Percentiles rank a stretch among this genome's conserved stretches.
These are phyloP conservation scores for Ictidomys tridecemlineatus DNA, from an alignment of 2,113 vertebrate species.

Conservation along the genomic window DNA sequence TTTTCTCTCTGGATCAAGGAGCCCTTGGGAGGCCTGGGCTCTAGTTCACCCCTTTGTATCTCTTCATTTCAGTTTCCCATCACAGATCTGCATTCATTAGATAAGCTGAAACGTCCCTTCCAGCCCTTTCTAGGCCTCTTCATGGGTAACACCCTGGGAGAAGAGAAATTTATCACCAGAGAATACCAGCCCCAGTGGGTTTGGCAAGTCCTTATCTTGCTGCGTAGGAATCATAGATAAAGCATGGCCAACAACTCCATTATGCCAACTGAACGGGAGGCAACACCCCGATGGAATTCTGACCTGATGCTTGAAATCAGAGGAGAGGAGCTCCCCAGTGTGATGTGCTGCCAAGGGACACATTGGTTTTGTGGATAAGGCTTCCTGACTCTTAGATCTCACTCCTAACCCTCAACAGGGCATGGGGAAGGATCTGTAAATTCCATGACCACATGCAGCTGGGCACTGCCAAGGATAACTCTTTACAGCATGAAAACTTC, in stretches of 20 bases:
- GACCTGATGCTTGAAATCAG: slow-evolving; percentile 9
- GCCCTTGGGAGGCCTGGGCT: not conserved
- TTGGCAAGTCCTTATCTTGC: slow-evolving; percentile 73
- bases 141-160: slow-evolving; percentile 57
- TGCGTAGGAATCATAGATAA: slow-evolving; percentile 54
- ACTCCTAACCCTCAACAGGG: not conserved
- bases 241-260: slow-evolving; percentile 55
- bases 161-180: slow-evolving; percentile 69
- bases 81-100: not conserved
- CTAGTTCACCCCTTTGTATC: not conserved
- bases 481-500: not conserved
- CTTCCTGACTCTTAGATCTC: slow-evolving; percentile 68
- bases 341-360: slow-evolving; percentile 78
- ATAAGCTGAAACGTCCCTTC: slow-evolving; percentile 29
- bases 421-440: not conserved
- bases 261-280: slow-evolving; percentile 57
- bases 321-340: slow-evolving; percentile 14
- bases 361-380: slow-evolving; percentile 72
- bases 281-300: slow-evolving; percentile 66
- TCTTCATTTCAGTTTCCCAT: not conserved
- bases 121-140: slow-evolving; percentile 21
- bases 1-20: not conserved
- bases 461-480: slow-evolving; percentile 73
- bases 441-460: slow-evolving; percentile 4
- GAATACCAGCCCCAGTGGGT: slow-evolving; percentile 20